Evolutionary conservation across 2,797 vertebrate species (phyloP).

Genomic region (Buceros bicornis): DNA sequence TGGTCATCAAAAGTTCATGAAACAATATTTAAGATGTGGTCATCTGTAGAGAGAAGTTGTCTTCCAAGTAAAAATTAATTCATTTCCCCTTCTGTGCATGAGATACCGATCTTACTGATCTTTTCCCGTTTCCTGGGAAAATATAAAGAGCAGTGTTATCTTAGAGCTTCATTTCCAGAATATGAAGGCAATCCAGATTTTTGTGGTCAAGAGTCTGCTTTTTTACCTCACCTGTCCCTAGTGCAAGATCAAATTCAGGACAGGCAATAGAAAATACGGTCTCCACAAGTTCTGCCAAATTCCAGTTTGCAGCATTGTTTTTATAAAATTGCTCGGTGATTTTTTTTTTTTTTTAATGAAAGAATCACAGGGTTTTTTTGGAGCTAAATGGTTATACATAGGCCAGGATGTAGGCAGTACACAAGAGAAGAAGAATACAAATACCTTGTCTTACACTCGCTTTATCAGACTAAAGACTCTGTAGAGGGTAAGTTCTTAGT

Average conservation of each 20-base stretch:
- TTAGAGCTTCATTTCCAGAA: neutral
- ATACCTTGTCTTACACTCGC: neutral
- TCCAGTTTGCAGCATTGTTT: neutral
- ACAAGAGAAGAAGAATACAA: neutral
- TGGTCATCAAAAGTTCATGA: neutral
- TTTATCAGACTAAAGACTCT: neutral
- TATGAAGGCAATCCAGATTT: neutral
- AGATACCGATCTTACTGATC: neutral
- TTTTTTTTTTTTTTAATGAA: neutral
- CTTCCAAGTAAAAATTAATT: neutral
- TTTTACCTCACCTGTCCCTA: neutral
- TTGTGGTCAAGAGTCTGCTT: neutral
- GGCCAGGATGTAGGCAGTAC: neutral
- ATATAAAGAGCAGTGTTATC: neutral
- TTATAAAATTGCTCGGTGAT: neutral
- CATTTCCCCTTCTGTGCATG: neutral
- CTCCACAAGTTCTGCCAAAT: neutral
- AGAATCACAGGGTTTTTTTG: neutral
- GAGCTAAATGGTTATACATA: neutral
- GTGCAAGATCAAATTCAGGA: neutral
- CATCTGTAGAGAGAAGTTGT: neutral
- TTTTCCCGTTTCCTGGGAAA: neutral
- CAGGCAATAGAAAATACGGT: neutral
- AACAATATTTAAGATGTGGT: neutral
- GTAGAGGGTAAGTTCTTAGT: neutral